Conservation (phyloP, 2,113 vertebrate species). For the Otus sunia region DNA sequence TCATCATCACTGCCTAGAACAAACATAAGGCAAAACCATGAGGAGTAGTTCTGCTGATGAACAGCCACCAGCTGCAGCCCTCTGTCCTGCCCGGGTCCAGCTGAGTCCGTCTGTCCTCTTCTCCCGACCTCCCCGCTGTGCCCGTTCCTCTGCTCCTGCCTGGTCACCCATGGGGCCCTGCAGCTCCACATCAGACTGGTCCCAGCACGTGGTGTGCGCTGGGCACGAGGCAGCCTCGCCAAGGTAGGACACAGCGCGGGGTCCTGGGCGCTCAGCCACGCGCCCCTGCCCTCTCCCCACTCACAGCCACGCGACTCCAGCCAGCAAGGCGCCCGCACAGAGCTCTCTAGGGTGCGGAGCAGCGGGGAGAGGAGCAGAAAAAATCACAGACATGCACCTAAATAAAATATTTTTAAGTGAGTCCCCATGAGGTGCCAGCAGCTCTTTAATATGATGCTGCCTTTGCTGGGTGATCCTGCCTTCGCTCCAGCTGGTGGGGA, state of each 20-base stretch:
- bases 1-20: not conserved
- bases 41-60: not conserved
- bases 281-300: not conserved
- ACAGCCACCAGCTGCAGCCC: not conserved
- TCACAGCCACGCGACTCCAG: fast-evolving
- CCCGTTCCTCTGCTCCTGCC: not conserved
- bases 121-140: fast-evolving
- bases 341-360: not conserved
- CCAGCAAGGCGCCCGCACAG: fast-evolving
- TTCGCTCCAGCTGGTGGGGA: slow-evolving; percentile 2
- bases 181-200: not conserved
- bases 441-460: not conserved
- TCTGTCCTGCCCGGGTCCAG: not conserved
- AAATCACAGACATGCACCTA: not conserved
- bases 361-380: not conserved
- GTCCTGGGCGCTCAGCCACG: not conserved
- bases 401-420: not conserved
- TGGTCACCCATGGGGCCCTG: not conserved
- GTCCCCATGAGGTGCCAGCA: not conserved
- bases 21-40: not conserved
- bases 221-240: not conserved
- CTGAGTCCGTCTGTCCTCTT: not conserved
- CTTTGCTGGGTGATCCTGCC: not conserved
- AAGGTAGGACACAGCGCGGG: fast-evolving
- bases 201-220: fast-evolving